phyloP scores from a whole-genome alignment of 2,797 vertebrate species.

The Pangasius djambal region DNA sequence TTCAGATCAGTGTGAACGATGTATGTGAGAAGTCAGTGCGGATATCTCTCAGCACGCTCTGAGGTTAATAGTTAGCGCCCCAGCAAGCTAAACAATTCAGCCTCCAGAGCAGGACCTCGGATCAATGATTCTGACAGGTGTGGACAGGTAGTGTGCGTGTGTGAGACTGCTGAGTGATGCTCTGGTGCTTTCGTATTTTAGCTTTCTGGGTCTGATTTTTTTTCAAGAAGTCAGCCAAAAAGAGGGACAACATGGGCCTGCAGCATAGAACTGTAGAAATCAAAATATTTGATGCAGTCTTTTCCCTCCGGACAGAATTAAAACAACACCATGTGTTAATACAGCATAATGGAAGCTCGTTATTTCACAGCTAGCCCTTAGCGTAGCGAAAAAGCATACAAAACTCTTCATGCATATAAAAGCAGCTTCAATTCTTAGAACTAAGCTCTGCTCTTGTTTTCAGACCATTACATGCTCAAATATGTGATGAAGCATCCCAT shows the following conservation, averaged over 20 bases:
- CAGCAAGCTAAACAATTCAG: conserved; percentile 46
- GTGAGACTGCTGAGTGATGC: conserved; percentile 17
- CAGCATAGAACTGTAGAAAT: conserved; percentile 20
- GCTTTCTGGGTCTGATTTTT: conserved; percentile 17
- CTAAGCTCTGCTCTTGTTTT: background rate
- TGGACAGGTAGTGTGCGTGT: conserved; percentile 39
- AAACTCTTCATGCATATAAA: conserved; percentile 16
- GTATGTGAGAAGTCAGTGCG: conserved; percentile 33
- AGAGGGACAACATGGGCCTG: background rate
- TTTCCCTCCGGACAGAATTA: conserved; percentile 26
- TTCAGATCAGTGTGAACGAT: conserved; percentile 33
- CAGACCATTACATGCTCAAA: conserved; percentile 1
- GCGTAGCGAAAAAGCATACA: background rate
- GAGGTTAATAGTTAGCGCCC: conserved; percentile 49
- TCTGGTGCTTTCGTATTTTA: conserved; percentile 23
- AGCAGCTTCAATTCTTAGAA: background rate
- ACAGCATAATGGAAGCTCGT: background rate
- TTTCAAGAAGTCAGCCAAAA: conserved; percentile 12
- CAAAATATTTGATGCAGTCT: conserved; percentile 23
- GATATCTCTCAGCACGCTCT: conserved; percentile 41
- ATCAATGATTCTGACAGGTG: conserved; percentile 51
- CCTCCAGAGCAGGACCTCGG: conserved; percentile 36
- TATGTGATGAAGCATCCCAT: background rate
- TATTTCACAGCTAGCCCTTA: conserved; percentile 25
- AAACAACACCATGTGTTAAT: conserved; percentile 34